Evolutionary conservation across 1,140 invertebrate species (phyloP).

Genomic region (Ostrea denselamellosa): DNA sequence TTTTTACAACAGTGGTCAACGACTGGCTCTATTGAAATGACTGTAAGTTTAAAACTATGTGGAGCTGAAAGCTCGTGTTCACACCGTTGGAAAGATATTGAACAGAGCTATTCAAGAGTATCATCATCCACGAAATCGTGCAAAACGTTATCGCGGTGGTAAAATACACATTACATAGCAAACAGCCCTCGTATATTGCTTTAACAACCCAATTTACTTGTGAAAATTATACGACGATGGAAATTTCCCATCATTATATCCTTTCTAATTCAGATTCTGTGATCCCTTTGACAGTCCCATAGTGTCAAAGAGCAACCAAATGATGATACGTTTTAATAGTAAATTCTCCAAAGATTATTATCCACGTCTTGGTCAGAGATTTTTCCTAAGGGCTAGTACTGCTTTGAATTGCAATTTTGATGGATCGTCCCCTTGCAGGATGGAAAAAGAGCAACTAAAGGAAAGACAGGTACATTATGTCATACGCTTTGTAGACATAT

Average conservation of each 20-base stretch:
- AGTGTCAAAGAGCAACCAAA: not conserved
- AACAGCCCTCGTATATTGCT: too few relatives aligned
- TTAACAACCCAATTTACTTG: not conserved
- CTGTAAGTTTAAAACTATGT: too few relatives aligned
- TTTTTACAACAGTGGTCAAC: too few relatives aligned
- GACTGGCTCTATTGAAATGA: too few relatives aligned
- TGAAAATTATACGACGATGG: not conserved
- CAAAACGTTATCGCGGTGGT: too few relatives aligned
- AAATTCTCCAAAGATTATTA: not conserved
- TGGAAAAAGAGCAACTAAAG: not conserved
- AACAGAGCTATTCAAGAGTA: too few relatives aligned
- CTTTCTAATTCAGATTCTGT: not conserved
- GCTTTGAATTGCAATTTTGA: not conserved
- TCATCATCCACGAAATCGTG: too few relatives aligned
- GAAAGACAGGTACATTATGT: not conserved
- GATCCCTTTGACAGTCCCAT: not conserved
- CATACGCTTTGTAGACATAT: not conserved
- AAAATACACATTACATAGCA: too few relatives aligned
- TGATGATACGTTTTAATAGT: conserved; percentile 6
- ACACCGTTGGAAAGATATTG: too few relatives aligned
- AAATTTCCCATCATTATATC: not conserved
- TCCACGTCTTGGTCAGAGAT: not conserved
- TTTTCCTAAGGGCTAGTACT: not conserved
- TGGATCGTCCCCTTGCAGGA: not conserved
- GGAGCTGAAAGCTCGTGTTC: too few relatives aligned